Evolutionary conservation across 2,113 vertebrate genomes (phyloP).

Genomic region (Mormyrus lacerda): DNA sequence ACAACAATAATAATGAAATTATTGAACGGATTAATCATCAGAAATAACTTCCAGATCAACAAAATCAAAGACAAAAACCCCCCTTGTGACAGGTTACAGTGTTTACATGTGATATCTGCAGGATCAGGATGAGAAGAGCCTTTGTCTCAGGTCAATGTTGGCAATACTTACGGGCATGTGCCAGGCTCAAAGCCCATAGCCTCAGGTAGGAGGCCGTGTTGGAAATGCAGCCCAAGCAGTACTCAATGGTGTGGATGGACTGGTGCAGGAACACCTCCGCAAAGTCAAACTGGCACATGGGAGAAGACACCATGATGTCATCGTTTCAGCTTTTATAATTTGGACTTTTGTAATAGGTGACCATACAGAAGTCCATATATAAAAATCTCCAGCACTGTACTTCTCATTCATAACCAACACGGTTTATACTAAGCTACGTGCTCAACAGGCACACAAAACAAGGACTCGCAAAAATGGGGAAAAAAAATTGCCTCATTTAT

Average conservation of each 20-base stretch:
- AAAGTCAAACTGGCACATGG: conserved; percentile 70
- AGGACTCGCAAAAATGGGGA: background rate
- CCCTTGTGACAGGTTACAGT: background rate
- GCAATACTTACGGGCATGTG: conserved; percentile 85
- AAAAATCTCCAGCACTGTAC: background rate
- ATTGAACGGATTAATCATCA: background rate
- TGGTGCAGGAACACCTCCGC: conserved; percentile 82
- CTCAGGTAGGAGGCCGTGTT: conserved; percentile 94
- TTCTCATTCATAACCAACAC: background rate
- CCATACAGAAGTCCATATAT: background rate
- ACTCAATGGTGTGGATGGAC: conserved; percentile 90
- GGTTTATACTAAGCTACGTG: background rate
- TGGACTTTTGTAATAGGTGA: background rate
- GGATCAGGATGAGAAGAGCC: background rate
- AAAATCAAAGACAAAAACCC: background rate
- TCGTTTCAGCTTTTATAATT: background rate
- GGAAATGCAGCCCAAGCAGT: conserved; percentile 90
- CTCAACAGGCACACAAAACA: background rate
- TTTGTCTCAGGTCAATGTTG: background rate
- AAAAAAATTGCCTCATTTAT: background rate
- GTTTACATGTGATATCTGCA: background rate
- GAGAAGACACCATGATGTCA: conserved; percentile 27
- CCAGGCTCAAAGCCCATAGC: conserved; percentile 94
- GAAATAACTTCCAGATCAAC: background rate
- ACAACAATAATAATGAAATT: background rate